Evolutionary conservation across 2,888 invertebrate genomes (phyloP).

Genomic region (Patella pellucida): DNA sequence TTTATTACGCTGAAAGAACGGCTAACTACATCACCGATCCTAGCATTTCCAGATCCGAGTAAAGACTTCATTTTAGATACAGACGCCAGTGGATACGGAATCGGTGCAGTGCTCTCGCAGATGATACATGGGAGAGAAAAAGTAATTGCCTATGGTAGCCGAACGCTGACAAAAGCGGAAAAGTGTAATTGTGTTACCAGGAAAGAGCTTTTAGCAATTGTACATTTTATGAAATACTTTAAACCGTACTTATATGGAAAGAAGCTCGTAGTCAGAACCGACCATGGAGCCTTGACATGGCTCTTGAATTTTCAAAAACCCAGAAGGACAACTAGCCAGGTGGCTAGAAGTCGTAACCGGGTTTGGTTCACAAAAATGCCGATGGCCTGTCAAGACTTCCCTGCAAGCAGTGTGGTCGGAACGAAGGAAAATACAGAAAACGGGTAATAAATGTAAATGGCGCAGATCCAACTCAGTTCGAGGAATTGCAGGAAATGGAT

Average conservation of each 20-base stretch:
- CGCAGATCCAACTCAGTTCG: too few species aligned
- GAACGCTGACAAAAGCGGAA: background rate
- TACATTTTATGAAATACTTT: background rate
- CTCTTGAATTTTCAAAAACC: background rate
- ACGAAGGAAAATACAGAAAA: background rate
- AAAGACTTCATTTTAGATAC: background rate
- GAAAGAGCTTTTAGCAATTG: background rate
- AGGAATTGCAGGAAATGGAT: too few species aligned
- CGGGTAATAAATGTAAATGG: too few species aligned
- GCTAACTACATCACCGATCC: background rate
- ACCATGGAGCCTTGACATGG: background rate
- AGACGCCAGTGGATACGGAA: background rate
- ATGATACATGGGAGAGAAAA: background rate
- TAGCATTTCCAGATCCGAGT: constrained; percentile 3
- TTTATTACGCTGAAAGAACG: background rate
- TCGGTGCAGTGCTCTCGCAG: background rate
- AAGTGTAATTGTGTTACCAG: background rate
- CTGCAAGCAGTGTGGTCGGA: constrained; percentile 3
- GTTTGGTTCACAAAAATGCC: background rate
- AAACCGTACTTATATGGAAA: background rate
- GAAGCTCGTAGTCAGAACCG: background rate
- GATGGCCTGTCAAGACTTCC: background rate
- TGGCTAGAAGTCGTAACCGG: background rate
- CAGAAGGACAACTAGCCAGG: background rate
- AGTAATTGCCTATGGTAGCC: background rate